phyloP scores from a whole-genome alignment of 2,797 vertebrate genomes.

The Diceros bicornis region DNA sequence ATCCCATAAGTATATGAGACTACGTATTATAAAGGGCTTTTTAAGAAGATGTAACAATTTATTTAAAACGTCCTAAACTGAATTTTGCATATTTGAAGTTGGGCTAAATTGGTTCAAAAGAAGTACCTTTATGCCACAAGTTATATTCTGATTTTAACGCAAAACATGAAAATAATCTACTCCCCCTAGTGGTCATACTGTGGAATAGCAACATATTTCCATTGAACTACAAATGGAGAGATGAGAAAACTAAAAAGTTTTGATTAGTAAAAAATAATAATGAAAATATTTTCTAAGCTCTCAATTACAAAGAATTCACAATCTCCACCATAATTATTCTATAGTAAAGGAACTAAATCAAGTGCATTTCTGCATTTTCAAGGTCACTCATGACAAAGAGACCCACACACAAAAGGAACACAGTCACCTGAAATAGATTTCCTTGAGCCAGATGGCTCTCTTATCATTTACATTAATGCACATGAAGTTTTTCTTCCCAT shows the following conservation, averaged over 20 bases:
- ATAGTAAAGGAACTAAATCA: not conserved
- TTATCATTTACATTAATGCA: not conserved
- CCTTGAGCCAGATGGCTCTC: not conserved
- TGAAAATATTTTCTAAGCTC: constrained; percentile 47
- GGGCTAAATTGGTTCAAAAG: not conserved
- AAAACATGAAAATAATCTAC: constrained; percentile 42
- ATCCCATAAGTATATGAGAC: not conserved
- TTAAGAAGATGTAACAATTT: not conserved
- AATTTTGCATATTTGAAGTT: constrained; percentile 28
- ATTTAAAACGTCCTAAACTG: constrained; percentile 46
- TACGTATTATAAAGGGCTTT: not conserved
- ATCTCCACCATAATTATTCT: not conserved
- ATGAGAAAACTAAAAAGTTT: not conserved
- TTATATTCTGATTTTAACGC: not conserved
- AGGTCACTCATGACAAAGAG: not conserved
- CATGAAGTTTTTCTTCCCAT: not conserved
- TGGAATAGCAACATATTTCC: constrained; percentile 45
- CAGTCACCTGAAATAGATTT: not conserved
- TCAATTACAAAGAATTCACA: constrained; percentile 36
- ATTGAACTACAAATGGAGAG: constrained; percentile 2
- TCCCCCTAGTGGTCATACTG: not conserved
- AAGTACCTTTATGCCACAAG: not conserved
- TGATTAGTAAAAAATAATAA: not conserved
- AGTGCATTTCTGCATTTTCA: not conserved
- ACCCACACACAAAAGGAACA: not conserved